Evolutionary conservation across 2,888 invertebrate genomes (phyloP), one percentile per base, ranked within the genome.

Genomic region (Sicus ferrugineus): DNA sequence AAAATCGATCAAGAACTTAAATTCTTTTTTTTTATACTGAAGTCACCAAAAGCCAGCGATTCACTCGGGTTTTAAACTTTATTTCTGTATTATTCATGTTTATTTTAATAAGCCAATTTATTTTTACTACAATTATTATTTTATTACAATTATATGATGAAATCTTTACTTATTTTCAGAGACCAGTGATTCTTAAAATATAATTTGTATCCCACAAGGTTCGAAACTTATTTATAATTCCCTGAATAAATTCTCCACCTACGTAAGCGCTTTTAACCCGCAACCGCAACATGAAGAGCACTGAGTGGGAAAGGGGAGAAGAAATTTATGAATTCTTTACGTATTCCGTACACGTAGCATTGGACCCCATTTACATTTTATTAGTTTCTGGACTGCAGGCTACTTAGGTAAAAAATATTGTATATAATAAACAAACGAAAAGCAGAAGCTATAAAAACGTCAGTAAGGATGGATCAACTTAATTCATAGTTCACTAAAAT

Each of bases 331-430:
- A 28, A 34, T 34, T 7, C 42, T 64, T 52, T 30, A 23, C 23
- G 23, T 64, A 64, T 64, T 64, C 64, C 31, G 21, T n/a, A 16
- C 50, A 64, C 52, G 50, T 64, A 30, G 16, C 50, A 30, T 31
- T 31, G 31, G 28, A 64, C 14, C 52, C 50, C 31, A 52, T 64
- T 52, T 52, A 64, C n/a, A 52, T 31, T 52, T 64, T 31, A 64
- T 64, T 31, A 64, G 52, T 64, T 64, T 52, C 9, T 52, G 19
- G 14, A 28, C 19, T 23, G 50, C 31, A 52, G 21, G 50, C 0
- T 50, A 50, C 50, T 64, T 64, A 50, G 50, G 50, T 21, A 48
- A 50, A 64, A 48, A n/a, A n/a, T n/a, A n/a, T n/a, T n/a, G n/a
- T n/a, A n/a, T n/a, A n/a, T n/a, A n/a, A n/a, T n/a, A n/a, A 48